Evolutionary conservation across 2,113 vertebrate species (phyloP), one percentile per base, ranked within the genome.

Genomic region (Plecturocebus donacophilus): DNA sequence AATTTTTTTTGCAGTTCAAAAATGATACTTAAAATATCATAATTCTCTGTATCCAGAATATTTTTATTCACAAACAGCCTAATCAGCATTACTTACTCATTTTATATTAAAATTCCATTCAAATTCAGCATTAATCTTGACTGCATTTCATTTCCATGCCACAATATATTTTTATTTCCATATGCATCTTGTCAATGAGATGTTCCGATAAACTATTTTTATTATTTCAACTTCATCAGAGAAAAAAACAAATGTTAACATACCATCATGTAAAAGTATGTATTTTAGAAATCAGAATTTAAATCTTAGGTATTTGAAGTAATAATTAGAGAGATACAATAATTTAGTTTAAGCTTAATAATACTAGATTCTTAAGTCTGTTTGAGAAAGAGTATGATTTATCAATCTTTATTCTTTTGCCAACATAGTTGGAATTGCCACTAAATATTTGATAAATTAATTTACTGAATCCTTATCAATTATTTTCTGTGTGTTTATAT

Each of bases 51-150:
- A 75, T 21, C 6, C 64, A 68, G 27, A 80, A 38, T 14, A 77
- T 84, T 76, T 47, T 85, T 75, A 94, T 86, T 92, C 58, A 94
- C 9, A 8, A 49, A 90, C n/a, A 87, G 27, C 1, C 19, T 73
- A 82, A 42, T 81, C 38, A 70, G 5, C 47, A 93, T 40, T 90
- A 61, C 38, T 85, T 73, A 73, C 56, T 94, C 19, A 38, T 9
- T 90, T 80, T 85, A 38, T 42, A 81, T 70, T 83, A 77, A 0
- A 79, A 6, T 66, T 81, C 5, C 61, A 56, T 42, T 85, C 49
- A 91, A 90, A 91, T 84, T 90, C 23, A 70, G 38, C 68, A 56
- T 95, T 87, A 96, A 81, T 95, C 47, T 91, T 85, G 56, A 85
- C 45, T 49, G 52, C 30, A 90, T 42, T 95, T 91, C 17, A 85